Evolutionary conservation across 2,113 vertebrate species (phyloP), one percentile per base, ranked within the genome.

Genomic region (Plectropomus leopardus): DNA sequence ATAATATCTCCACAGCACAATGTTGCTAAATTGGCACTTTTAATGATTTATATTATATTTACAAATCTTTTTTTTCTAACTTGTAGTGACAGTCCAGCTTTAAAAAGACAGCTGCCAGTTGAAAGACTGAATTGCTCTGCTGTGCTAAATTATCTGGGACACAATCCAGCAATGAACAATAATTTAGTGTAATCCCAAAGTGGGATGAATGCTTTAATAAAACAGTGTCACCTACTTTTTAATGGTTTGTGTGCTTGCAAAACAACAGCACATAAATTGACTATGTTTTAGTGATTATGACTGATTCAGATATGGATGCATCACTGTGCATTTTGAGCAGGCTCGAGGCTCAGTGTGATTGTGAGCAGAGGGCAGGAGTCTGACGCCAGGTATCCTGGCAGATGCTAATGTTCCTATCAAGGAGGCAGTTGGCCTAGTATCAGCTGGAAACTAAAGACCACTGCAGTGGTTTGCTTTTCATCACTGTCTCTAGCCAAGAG

Each of bases 401-500:
- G 78, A 83, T 48, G 80, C 63, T 90, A 88, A 88, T 81, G 80
- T 67, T 59, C 72, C 61, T 72, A 81, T 80, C 60, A 82, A 58
- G 61, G 60, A 78, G 47, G 21, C 83, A 63, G 51, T 82, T 89
- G 87, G 86, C 82, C 5, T 66, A 0, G 26, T 19, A 55, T 90
- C 88, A 91, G 80, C 84, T 89, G 88, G 82, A 89, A 86, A 53
- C 68, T 26, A 60, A 79, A 67, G 48, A 83, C 66, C 85, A 81
- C 89, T 92, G 88, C 92, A 89, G 91, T 84, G 86, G 83, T 90
- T 86, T 80, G 76, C 76, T 86, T 88, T 90, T 89, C 84, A 82
- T 89, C 82, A 54, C 21, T 1, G 0, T 60, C 59, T 74, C 44
- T 50, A 67, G 89, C 85, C 86, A 90, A 85, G 69, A 75, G 77